Conservation (phyloP, 2,797 vertebrate genomes). For the Spizella passerina region DNA sequence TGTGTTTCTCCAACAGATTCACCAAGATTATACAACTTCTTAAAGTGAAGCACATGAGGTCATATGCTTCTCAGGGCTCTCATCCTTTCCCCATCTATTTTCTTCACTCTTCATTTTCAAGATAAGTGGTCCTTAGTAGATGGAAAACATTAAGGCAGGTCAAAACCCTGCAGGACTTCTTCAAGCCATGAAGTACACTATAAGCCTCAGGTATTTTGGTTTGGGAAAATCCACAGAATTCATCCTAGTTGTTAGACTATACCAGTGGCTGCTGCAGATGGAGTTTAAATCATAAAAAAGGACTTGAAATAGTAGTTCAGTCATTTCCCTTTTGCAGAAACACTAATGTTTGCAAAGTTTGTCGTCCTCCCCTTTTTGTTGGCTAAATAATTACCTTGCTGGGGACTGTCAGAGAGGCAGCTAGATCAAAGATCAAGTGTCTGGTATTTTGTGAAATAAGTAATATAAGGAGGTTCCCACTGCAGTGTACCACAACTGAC, state of each 20-base stretch:
- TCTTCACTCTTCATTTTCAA: background rate
- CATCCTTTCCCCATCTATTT: background rate
- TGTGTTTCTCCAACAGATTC: background rate
- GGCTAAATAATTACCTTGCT: background rate
- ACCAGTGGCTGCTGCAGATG: background rate
- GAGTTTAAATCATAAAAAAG: background rate
- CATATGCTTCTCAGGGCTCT: background rate
- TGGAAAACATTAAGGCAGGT: background rate
- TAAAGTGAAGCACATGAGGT: background rate
- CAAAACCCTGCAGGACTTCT: background rate
- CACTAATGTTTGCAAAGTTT: background rate
- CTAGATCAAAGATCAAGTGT: background rate
- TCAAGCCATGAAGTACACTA: background rate
- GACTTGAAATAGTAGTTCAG: background rate
- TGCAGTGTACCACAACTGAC: background rate
- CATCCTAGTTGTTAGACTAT: background rate
- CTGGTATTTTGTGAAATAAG: background rate
- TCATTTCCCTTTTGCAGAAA: background rate
- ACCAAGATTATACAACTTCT: background rate
- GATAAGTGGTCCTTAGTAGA: background rate
- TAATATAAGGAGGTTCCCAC: background rate
- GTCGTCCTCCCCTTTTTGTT: background rate
- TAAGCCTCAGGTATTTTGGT: background rate
- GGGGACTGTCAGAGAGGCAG: background rate
- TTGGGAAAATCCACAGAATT: background rate